phyloP scores from a whole-genome alignment of 2,888 invertebrate genomes.

The Agonopterix heracliana region DNA sequence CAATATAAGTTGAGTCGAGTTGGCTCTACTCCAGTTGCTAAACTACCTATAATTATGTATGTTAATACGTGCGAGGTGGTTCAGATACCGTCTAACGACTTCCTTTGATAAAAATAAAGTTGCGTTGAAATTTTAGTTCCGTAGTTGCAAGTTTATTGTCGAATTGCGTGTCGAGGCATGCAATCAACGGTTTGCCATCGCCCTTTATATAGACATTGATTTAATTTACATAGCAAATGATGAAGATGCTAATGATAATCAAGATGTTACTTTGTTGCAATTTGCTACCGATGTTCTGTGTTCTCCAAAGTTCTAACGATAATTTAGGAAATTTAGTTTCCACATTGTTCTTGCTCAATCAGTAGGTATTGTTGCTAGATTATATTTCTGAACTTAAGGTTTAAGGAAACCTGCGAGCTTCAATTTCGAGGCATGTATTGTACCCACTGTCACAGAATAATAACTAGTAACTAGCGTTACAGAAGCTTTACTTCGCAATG shows the following conservation, averaged over 20 bases:
- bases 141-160: constrained; percentile 68
- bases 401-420: too few species aligned
- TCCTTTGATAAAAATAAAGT: constrained; percentile 74
- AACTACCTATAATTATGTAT: constrained; percentile 74
- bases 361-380: too few species aligned
- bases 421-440: too few species aligned
- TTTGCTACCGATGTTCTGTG: not conserved
- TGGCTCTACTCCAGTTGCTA: constrained; percentile 66
- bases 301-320: too few species aligned
- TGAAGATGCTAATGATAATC: constrained; percentile 38
- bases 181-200: constrained; percentile 60
- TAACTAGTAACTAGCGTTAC: too few species aligned
- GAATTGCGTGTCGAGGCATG: constrained; percentile 61
- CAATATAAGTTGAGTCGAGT: constrained; percentile 56
- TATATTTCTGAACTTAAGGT: too few species aligned
- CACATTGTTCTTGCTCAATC: too few species aligned
- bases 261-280: constrained; percentile 28
- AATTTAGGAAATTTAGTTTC: too few species aligned
- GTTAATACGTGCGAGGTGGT: constrained; percentile 70
- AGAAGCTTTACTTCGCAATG: too few species aligned
- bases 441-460: too few species aligned
- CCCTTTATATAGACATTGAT: constrained; percentile 72
- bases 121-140: constrained; percentile 75
- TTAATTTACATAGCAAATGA: constrained; percentile 63
- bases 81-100: constrained; percentile 74